phyloP scores from a whole-genome alignment of 2,797 vertebrate species.

The Pempheris klunzingeri region DNA sequence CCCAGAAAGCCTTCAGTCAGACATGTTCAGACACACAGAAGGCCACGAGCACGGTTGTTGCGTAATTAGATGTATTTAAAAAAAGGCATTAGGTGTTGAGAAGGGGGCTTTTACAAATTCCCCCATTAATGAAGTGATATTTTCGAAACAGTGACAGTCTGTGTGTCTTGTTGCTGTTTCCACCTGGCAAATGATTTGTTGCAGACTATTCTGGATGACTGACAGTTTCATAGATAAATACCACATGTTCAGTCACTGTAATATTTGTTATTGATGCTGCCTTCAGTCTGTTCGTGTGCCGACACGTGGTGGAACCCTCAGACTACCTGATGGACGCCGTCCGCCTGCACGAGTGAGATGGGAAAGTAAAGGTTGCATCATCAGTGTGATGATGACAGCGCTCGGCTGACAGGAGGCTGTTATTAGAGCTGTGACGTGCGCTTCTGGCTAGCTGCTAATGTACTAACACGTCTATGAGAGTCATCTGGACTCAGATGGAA shows the following conservation, averaged over 20 bases:
- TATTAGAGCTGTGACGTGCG: slow-evolving; percentile 12
- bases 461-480: too few relatives aligned
- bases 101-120: too few relatives aligned
- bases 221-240: neutral
- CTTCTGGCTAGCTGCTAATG: neutral
- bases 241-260: slow-evolving; percentile 1
- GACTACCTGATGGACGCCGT: neutral
- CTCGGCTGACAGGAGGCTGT: neutral
- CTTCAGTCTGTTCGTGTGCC: neutral
- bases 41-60: neutral
- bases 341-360: neutral
- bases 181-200: neutral
- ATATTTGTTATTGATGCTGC: slow-evolving; percentile 5
- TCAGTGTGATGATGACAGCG: slow-evolving; percentile 3
- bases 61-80: neutral
- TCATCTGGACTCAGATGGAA: too few relatives aligned
- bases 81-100: neutral
- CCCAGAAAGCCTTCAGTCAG: neutral
- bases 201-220: neutral
- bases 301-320: neutral
- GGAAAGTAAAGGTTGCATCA: slow-evolving; percentile 29
- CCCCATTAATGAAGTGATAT: neutral
- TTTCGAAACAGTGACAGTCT: neutral
- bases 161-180: neutral
- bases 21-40: slow-evolving; percentile 22